These are phyloP conservation scores for Meloidogyne floridensis DNA, from an alignment of 1,140 invertebrate genomes.

Conservation along the genomic window DNA sequence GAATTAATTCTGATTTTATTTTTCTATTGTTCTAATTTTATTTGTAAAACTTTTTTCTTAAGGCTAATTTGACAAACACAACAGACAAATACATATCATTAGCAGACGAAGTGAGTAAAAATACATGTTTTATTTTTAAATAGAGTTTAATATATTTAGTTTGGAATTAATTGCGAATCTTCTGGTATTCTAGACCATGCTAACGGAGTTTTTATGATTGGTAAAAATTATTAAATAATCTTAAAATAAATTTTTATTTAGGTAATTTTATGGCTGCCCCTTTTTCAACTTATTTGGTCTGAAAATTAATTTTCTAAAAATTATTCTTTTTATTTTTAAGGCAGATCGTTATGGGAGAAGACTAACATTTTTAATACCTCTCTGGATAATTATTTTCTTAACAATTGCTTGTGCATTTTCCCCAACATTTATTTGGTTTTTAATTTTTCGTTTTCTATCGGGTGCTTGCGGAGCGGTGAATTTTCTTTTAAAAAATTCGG, in stretches of 20 bases:
- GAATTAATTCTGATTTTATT: no score
- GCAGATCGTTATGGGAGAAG: conserved; percentile 52
- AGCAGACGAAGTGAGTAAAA: neutral
- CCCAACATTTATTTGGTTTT: conserved; percentile 45
- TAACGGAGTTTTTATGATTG: conserved; percentile 26
- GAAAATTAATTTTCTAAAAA: neutral
- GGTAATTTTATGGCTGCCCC: conserved; percentile 50
- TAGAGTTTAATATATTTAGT: neutral
- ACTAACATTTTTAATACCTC: conserved; percentile 45
- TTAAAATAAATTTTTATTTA: neutral
- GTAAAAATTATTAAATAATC: neutral
- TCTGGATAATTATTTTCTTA: conserved; percentile 51
- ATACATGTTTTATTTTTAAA: neutral
- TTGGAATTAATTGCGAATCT: conserved; percentile 26
- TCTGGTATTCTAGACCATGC: conserved; percentile 16
- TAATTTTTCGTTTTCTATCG: conserved; percentile 54
- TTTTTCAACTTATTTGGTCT: conserved; percentile 36
- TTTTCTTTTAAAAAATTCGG: neutral
- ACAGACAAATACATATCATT: conserved; percentile 3
- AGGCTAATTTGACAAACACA: neutral
- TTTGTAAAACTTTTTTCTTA: neutral
- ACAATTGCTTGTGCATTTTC: conserved; percentile 52
- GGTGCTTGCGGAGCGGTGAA: conserved; percentile 41
- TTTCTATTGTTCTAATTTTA: neutral
- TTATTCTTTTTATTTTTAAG: neutral